Percentiles rank a stretch among this genome's conserved stretches.
phyloP scores from a whole-genome alignment of 2,797 vertebrate species.

The Hapalemur alaotrensis region DNA sequence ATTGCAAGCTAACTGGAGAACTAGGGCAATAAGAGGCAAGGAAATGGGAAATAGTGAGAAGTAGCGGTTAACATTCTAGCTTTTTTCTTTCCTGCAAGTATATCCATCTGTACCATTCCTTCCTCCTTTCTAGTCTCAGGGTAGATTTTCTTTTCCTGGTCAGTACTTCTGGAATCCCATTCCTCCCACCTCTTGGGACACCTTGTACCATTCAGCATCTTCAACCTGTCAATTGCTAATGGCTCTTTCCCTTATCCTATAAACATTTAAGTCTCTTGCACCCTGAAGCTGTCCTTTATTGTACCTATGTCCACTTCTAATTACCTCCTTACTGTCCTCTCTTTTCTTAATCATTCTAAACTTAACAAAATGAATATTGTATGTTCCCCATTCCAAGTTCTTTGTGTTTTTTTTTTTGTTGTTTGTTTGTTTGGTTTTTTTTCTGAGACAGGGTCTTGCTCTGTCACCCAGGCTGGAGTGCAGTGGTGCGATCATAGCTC shows the following conservation, averaged over 20 bases:
- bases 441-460: not conserved
- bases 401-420: not conserved
- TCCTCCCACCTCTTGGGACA: not conserved
- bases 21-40: slow-evolving; percentile 13
- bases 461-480: not conserved
- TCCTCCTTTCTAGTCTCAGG: not conserved
- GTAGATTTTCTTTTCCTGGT: not conserved
- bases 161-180: not conserved
- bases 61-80: not conserved
- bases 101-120: not conserved
- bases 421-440: not conserved
- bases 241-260: not conserved
- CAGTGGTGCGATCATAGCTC: not conserved
- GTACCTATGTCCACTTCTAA: not conserved
- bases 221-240: not conserved
- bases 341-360: slow-evolving; percentile 9
- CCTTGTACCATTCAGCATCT: not conserved
- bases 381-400: not conserved
- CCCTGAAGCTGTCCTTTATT: not conserved
- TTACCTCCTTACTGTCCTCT: not conserved
- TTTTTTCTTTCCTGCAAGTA: not conserved
- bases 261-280: not conserved
- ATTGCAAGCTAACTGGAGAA: slow-evolving; percentile 26
- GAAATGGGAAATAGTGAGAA: not conserved
- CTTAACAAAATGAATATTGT: not conserved